Evolutionary conservation across 2,113 vertebrate species (phyloP).

Genomic region (Phylloscopus trochilus): DNA sequence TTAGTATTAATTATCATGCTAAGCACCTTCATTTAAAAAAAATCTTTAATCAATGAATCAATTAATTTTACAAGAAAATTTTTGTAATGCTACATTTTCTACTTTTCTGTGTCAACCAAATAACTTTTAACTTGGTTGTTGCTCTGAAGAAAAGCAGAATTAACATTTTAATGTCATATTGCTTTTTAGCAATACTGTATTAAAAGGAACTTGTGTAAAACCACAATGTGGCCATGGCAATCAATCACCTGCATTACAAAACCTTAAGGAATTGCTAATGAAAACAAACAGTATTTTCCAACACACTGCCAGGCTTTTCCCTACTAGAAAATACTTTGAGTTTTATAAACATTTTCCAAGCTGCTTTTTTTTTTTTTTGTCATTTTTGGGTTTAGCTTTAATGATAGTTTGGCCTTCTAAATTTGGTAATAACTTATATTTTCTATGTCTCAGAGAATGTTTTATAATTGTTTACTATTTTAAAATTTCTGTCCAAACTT

Average conservation of each 20-base stretch:
- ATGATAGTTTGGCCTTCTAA: background rate
- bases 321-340: slow-evolving; percentile 23
- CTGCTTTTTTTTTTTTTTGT: slow-evolving; percentile 27
- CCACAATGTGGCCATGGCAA: background rate
- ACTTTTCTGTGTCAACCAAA: slow-evolving; percentile 34
- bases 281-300: slow-evolving; percentile 60
- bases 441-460: background rate
- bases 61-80: background rate
- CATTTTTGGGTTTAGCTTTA: background rate
- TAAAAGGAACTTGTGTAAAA: slow-evolving; percentile 27
- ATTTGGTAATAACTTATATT: slow-evolving; percentile 8
- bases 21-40: background rate
- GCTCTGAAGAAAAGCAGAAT: slow-evolving; percentile 51
- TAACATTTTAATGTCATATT: slow-evolving; percentile 38
- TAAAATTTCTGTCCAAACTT: slow-evolving; percentile 20
- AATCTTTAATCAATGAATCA: background rate
- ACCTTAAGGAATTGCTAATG: slow-evolving; percentile 57
- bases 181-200: slow-evolving; percentile 28
- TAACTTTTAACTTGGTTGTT: slow-evolving; percentile 55
- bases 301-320: background rate
- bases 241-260: slow-evolving; percentile 56
- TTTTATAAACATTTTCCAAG: slow-evolving; percentile 54
- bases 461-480: background rate
- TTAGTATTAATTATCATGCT: background rate
- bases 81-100: slow-evolving; percentile 9